A percentile compares a stretch with the other conserved stretches of the same genome.
Conservation (phyloP, 2,888 invertebrate species). For the Tipula confusa region DNA sequence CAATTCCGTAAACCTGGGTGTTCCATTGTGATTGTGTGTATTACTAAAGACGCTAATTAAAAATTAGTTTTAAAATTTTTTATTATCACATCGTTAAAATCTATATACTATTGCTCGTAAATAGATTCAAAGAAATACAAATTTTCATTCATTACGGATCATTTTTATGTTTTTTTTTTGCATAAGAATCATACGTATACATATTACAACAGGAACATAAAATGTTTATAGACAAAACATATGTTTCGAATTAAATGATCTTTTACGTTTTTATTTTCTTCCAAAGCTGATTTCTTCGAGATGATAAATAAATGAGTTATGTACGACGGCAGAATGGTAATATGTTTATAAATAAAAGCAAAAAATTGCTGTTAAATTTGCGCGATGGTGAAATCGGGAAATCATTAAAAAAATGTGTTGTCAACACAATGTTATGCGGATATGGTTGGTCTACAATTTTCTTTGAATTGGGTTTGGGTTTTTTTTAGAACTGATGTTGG, state of each 20-base stretch:
- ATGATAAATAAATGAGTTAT: not conserved
- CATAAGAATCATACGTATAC: not conserved
- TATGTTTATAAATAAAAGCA: not conserved
- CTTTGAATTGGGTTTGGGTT: not conserved
- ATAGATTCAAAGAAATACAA: not conserved
- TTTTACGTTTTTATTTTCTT: not conserved
- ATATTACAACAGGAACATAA: not conserved
- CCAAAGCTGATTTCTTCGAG: not conserved
- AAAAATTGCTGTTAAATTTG: no score
- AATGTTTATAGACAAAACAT: not conserved
- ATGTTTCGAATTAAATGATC: slow-evolving; percentile 12
- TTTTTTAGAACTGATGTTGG: no score
- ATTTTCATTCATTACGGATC: not conserved
- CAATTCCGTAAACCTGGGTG: not conserved
- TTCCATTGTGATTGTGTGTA: not conserved
- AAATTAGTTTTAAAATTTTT: not conserved
- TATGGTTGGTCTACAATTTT: not conserved
- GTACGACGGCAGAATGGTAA: not conserved
- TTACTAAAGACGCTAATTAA: not conserved
- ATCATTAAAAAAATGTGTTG: slow-evolving; percentile 3
- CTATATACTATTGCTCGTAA: not conserved
- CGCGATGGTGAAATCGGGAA: not conserved
- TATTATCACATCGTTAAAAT: slow-evolving; percentile 3
- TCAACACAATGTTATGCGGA: not conserved
- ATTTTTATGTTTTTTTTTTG: not conserved